Evolutionary conservation across 2,888 invertebrate genomes (phyloP).

Genomic region (Labia minor): DNA sequence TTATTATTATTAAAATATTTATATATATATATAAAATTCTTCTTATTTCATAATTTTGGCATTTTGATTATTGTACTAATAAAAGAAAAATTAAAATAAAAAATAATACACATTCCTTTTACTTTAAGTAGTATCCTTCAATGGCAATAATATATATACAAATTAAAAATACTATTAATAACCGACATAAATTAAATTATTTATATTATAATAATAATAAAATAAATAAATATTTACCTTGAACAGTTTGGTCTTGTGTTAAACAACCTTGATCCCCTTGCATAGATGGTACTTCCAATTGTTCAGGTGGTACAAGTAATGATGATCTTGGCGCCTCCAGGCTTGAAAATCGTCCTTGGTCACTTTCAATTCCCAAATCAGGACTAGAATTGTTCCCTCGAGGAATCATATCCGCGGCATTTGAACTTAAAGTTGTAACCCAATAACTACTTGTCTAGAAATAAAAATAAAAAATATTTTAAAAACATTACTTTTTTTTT

Average conservation of each 20-base stretch:
- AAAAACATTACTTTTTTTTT: too few relatives aligned
- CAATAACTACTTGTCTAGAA: conserved; percentile 16
- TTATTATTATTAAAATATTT: too few relatives aligned
- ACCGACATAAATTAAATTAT: too few relatives aligned
- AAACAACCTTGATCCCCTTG: not conserved
- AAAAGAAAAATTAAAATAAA: not conserved
- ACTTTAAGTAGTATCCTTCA: not conserved
- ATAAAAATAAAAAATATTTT: not conserved
- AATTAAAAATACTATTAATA: conserved; percentile 15
- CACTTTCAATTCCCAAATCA: conserved; percentile 83
- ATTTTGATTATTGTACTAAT: too few relatives aligned
- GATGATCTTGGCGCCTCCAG: conserved; percentile 45
- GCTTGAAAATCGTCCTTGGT: conserved; percentile 52
- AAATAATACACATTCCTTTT: not conserved
- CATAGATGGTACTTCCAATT: conserved; percentile 30
- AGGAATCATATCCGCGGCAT: not conserved
- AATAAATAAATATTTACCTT: conserved; percentile 27
- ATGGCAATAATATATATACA: not conserved
- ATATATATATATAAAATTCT: not conserved
- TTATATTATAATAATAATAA: too few relatives aligned
- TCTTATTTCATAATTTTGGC: not conserved
- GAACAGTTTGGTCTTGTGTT: conserved; percentile 14
- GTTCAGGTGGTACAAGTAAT: conserved; percentile 33
- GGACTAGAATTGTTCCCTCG: conserved; percentile 52
- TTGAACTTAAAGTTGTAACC: conserved; percentile 9